These are phyloP conservation scores for Temnothorax ravouxi DNA, from an alignment of 2,888 invertebrate genomes.

Conservation along the genomic window DNA sequence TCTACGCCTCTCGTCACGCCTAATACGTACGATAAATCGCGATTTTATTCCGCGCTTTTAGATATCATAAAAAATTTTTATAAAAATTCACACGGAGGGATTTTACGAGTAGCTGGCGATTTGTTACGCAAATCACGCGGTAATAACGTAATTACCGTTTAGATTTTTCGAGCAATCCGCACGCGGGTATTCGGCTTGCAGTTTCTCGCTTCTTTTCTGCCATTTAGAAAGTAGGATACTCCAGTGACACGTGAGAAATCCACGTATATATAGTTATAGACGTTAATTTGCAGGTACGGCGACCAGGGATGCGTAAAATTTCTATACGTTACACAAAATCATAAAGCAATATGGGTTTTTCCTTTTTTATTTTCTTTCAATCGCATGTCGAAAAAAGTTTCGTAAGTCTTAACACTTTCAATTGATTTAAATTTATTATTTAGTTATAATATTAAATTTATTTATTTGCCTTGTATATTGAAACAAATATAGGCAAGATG, in stretches of 20 bases:
- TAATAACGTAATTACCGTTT: background rate
- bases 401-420: background rate
- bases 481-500: background rate
- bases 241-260: slow-evolving; percentile 37
- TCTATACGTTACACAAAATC: background rate
- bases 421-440: background rate
- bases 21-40: background rate
- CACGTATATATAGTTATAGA: background rate
- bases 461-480: background rate
- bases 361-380: background rate
- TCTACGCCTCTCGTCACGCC: background rate
- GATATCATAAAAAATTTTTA: background rate
- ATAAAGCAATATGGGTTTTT: background rate
- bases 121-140: slow-evolving; percentile 1
- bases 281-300: slow-evolving; percentile 14
- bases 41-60: slow-evolving; percentile 1
- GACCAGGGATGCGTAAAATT: slow-evolving; percentile 26
- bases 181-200: background rate
- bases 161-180: background rate
- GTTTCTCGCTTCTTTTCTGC: slow-evolving; percentile 12
- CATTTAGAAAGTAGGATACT: slow-evolving; percentile 39
- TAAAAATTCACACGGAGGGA: background rate
- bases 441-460: background rate
- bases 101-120: background rate
- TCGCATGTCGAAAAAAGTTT: background rate